These are phyloP conservation scores for Spialia ferax DNA, from an alignment of 2,888 invertebrate genomes.

Conservation along the genomic window DNA sequence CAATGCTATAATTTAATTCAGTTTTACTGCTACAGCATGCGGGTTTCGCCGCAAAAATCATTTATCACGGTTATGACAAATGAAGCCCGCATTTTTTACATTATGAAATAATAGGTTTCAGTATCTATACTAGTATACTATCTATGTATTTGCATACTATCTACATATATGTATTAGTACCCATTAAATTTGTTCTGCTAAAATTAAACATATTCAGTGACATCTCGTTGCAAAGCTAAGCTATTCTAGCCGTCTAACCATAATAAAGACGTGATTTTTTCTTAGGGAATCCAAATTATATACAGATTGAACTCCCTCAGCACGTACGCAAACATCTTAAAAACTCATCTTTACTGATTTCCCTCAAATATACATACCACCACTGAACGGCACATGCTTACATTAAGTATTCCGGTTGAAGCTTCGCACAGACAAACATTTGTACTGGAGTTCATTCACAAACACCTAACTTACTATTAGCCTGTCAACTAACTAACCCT, in stretches of 20 bases:
- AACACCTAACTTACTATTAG: background rate
- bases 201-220: too few relatives aligned
- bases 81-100: background rate
- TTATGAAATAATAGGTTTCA: background rate
- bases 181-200: too few relatives aligned
- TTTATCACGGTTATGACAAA: background rate
- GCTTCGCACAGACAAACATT: conserved; percentile 41
- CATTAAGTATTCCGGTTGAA: conserved; percentile 40
- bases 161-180: too few relatives aligned
- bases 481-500: background rate
- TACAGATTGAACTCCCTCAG: background rate
- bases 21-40: too few relatives aligned
- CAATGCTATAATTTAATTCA: too few relatives aligned
- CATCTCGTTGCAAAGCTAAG: too few relatives aligned
- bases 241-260: too few relatives aligned
- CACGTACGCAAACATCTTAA: background rate
- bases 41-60: too few relatives aligned
- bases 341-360: conserved; percentile 9
- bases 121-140: too few relatives aligned
- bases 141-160: too few relatives aligned
- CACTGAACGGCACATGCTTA: conserved; percentile 12
- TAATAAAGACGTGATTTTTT: background rate
- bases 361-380: conserved; percentile 2
- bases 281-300: background rate
- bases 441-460: conserved; percentile 40